Conservation (phyloP, 2,113 vertebrate species). For the Eulacestoma nigropectus region DNA sequence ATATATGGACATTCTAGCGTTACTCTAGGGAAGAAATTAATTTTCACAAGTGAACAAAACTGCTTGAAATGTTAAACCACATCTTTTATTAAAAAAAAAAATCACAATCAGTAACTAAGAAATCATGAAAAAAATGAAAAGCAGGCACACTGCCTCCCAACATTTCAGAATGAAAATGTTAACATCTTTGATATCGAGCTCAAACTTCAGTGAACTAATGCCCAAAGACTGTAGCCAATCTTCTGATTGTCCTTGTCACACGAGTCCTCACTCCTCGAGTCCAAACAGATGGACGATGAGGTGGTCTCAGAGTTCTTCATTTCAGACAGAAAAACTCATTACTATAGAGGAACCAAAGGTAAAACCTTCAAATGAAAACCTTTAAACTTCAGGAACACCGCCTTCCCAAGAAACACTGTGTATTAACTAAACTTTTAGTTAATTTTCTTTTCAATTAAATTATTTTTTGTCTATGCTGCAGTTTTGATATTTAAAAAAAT, state of each 20-base stretch:
- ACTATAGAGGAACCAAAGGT: neutral
- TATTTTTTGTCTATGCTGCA: neutral
- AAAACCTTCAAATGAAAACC: neutral
- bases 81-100: neutral
- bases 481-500: neutral
- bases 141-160: neutral
- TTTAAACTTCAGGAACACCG: neutral
- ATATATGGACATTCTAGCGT: neutral
- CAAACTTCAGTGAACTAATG: neutral
- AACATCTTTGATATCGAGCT: neutral
- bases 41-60: neutral
- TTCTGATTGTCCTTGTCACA: neutral
- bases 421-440: neutral
- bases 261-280: neutral
- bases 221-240: neutral
- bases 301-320: neutral
- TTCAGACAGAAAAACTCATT: neutral
- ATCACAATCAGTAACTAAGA: neutral
- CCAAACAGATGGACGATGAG: neutral
- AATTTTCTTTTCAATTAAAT: neutral
- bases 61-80: neutral
- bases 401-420: neutral
- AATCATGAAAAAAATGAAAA: neutral
- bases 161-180: neutral
- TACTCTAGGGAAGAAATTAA: neutral